Conservation (phyloP, 64 coral and sea anemone genomes). For the Dendrophyllia cribrosa region DNA sequence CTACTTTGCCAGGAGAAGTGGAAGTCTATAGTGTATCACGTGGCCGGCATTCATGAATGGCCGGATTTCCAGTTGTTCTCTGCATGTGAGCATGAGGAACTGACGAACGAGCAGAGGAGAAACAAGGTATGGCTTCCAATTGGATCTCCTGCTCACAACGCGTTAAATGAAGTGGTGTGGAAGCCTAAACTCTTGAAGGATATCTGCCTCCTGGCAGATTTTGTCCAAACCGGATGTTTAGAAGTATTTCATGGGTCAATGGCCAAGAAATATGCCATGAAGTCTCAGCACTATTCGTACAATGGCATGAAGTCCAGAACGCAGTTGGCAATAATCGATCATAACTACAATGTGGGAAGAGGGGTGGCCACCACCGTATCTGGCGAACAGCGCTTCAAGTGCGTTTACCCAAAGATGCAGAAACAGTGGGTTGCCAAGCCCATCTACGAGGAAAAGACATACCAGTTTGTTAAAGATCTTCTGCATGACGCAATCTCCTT, state of each 20-base stretch:
- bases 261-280: conserved; percentile 10
- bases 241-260: conserved; percentile 33
- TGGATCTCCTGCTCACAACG: conserved; percentile 20
- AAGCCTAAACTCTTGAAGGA: conserved; percentile 30
- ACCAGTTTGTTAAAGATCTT: conserved; percentile 2
- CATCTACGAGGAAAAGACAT: conserved; percentile 12
- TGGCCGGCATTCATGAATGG: conserved; percentile 8
- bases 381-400: conserved; percentile 37
- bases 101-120: not conserved
- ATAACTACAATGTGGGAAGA: no score
- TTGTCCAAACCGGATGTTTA: conserved; percentile 38
- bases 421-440: conserved; percentile 55
- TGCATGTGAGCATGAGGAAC: not conserved
- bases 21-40: conserved; percentile 24
- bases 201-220: conserved; percentile 11
- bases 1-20: conserved; percentile 21
- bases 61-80: conserved; percentile 8
- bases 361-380: conserved; percentile 19
- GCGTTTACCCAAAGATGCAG: conserved; percentile 13
- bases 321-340: conserved; percentile 41
- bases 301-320: conserved; percentile 47
- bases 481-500: not conserved
- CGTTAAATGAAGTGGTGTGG: conserved; percentile 14
- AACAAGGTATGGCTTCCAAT: conserved; percentile 4
- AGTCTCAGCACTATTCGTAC: conserved; percentile 62